Evolutionary conservation across 2,888 invertebrate species (phyloP), one percentile per base, ranked within the genome.

Genomic region (Mycalesis mineus): DNA sequence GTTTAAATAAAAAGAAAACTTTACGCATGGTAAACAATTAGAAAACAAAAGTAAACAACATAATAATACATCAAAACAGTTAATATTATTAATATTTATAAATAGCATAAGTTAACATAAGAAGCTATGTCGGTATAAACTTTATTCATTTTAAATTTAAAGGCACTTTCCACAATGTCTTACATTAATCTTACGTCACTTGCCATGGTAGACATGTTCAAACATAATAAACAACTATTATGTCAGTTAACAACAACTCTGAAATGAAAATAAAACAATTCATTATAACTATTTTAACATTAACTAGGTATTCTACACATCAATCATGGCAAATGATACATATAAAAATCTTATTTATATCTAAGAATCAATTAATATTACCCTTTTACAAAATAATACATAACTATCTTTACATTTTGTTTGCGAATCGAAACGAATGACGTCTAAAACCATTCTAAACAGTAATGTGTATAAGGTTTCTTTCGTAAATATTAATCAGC

Each of bases 51-150:
- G 66, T 58, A 70, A 80, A 80, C 65, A 74, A 76, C 68, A 77
- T 70, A 72, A 61, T 67, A 66, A 72, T 83, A 86, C 88, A 87
- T 88, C 83, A 88, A 62, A 89, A 89, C 88, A 88, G 81, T 88
- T 88, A 88, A 87, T 87, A 85, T 88, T 88, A 88, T 87, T 85
- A 82, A 80, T 86, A 79, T 84, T 86, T 85, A 86, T 88, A 88
- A 88, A 88, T 88, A 89, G 87, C 86, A 85, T 88, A 86, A 84
- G 80, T 84, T 85, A 89, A 88, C 88, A 87, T 88, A 89, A 88
- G 87, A 88, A 88, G 86, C 88, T 88, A 88, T 87, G 82, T 86
- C 81, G 82, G 86, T 88, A 89, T 88, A 88, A 88, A 88, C 78
- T 87, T 88, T 88, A 86, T 81, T 86, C 82, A 80, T 78, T 86